Conservation (phyloP, 2,797 vertebrate genomes). For the Lagocephalus sceleratus region DNA sequence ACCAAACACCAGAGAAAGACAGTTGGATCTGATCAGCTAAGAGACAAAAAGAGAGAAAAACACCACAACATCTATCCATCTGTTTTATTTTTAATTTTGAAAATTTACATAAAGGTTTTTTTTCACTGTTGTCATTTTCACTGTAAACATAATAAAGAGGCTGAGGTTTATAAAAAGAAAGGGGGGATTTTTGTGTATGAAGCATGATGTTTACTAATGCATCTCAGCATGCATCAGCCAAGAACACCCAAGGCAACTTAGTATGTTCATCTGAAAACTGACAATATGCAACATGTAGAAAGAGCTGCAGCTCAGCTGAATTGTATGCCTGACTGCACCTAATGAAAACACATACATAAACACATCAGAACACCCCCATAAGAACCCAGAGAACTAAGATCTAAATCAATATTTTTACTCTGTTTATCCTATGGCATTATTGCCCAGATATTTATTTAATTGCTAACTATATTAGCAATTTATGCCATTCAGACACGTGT, state of each 20-base stretch:
- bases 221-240: conserved; percentile 10
- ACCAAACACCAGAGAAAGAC: conserved; percentile 25
- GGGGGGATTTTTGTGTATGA: no score
- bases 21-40: conserved; percentile 12
- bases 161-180: neutral
- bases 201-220: neutral
- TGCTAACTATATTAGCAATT: no score
- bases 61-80: no score
- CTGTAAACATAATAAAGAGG: no score
- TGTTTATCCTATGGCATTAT: no score
- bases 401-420: no score
- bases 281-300: neutral
- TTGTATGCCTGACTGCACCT: conserved; percentile 1
- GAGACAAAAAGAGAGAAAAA: conserved; percentile 8
- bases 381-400: neutral
- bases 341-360: neutral
- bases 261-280: neutral
- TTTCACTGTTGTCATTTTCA: no score
- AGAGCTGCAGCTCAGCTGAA: conserved; percentile 16
- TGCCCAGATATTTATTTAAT: no score
- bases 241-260: conserved; percentile 8
- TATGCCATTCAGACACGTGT: conserved; percentile 21
- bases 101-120: no score
- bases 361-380: neutral
- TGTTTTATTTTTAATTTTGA: no score